phyloP scores from a whole-genome alignment of 1,140 invertebrate genomes.

The Sinella curviseta region DNA sequence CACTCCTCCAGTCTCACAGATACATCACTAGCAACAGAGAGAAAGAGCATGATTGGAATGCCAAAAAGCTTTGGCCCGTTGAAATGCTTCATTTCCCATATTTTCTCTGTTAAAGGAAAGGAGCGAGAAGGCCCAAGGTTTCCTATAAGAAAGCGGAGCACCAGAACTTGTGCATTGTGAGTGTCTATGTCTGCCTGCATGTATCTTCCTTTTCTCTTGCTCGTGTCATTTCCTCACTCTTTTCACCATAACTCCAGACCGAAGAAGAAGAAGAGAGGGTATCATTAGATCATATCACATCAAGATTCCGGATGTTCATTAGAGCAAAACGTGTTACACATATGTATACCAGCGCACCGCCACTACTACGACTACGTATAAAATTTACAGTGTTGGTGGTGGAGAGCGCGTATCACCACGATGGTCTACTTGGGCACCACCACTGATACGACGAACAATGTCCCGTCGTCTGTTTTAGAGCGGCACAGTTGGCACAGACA shows the following conservation, averaged over 20 bases:
- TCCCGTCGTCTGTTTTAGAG: neutral
- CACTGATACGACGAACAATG: neutral
- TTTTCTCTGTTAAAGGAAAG: constrained; percentile 1
- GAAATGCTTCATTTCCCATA: constrained; percentile 23
- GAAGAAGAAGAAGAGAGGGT: neutral
- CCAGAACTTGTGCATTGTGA: no score
- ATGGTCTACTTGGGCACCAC: no score
- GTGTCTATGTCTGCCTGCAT: neutral
- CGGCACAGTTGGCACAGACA: neutral
- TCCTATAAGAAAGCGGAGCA: no score
- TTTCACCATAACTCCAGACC: neutral
- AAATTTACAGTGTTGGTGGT: no score
- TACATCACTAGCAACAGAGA: constrained; percentile 8
- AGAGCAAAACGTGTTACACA: constrained; percentile 19
- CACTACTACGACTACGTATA: no score
- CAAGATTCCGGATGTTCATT: constrained; percentile 27
- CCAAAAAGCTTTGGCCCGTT: constrained; percentile 11
- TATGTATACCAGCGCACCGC: no score
- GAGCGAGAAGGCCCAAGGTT: neutral
- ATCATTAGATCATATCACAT: constrained; percentile 26
- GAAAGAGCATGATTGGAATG: neutral
- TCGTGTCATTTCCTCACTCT: neutral
- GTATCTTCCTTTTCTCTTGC: no score
- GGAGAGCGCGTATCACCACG: no score
- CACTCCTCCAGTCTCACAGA: neutral